Evolutionary conservation across 2,888 invertebrate species (phyloP).

Genomic region (Lepidocyrtoides sp.): DNA sequence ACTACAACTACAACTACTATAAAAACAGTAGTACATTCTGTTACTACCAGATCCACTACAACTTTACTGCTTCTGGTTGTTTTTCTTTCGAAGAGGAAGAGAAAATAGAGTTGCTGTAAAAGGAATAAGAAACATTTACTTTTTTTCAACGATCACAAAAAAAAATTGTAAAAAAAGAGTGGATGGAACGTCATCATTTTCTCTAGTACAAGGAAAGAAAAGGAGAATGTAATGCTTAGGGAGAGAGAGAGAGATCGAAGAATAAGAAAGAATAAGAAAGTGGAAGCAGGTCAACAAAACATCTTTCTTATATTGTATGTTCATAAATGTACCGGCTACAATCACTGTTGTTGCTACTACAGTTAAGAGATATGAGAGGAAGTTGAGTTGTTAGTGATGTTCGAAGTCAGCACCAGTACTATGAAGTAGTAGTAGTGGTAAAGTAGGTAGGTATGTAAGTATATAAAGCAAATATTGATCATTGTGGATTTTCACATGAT

Average conservation of each 20-base stretch:
- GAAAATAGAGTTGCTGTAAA: slow-evolving; percentile 22
- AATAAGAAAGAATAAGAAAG: neutral
- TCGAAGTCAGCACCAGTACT: no score
- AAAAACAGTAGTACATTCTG: neutral
- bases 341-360: no score
- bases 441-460: no score
- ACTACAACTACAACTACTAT: no score
- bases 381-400: no score
- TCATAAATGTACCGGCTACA: slow-evolving; percentile 13
- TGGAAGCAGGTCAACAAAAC: slow-evolving; percentile 67
- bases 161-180: neutral
- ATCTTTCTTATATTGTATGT: neutral
- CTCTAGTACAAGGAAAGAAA: neutral
- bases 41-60: neutral
- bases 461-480: slow-evolving; percentile 68
- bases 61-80: slow-evolving; percentile 3
- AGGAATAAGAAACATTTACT: slow-evolving; percentile 55
- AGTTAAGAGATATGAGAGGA: no score
- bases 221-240: no score
- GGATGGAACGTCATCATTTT: neutral
- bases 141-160: slow-evolving; percentile 18
- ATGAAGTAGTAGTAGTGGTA: neutral
- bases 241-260: no score
- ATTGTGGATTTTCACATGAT: slow-evolving; percentile 43
- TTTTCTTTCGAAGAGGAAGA: neutral